Percentiles rank a stretch among this genome's conserved stretches.
Conservation (phyloP, 2,113 vertebrate genomes). For the Lepisosteus osseus region DNA sequence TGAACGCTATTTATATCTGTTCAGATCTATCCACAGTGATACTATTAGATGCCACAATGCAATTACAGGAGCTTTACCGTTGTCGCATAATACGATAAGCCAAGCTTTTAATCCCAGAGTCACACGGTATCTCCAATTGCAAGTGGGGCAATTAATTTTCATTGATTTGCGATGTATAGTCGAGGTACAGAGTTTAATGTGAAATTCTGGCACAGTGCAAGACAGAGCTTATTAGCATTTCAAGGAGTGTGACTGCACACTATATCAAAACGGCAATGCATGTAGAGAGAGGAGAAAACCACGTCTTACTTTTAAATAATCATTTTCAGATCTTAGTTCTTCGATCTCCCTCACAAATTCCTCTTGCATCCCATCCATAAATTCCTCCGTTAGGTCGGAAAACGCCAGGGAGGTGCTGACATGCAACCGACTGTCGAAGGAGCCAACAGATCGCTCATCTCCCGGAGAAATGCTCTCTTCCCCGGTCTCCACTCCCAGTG, state of each 20-base stretch:
- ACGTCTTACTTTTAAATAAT: slow-evolving; percentile 90
- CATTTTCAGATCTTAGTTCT: slow-evolving; percentile 93
- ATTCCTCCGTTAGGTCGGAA: slow-evolving; percentile 94
- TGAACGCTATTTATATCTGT: too few species aligned
- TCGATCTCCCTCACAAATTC: slow-evolving; percentile 88
- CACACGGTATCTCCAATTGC: too few species aligned
- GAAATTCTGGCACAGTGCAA: too few species aligned
- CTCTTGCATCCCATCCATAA: slow-evolving; percentile 82
- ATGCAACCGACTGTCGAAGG: slow-evolving; percentile 82
- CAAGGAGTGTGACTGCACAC: too few species aligned
- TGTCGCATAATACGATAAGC: not conserved
- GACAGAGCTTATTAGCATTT: too few species aligned
- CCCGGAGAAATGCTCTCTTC: slow-evolving; percentile 67
- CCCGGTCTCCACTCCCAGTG: slow-evolving; percentile 46
- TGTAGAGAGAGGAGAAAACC: not conserved
- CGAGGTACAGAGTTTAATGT: too few species aligned
- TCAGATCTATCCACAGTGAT: slow-evolving; percentile 20
- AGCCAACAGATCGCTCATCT: slow-evolving; percentile 77
- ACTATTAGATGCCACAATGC: slow-evolving; percentile 23
- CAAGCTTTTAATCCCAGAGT: slow-evolving; percentile 6
- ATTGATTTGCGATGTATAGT: too few species aligned
- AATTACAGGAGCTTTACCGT: slow-evolving; percentile 13
- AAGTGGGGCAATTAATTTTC: too few species aligned
- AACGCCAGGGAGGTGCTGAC: slow-evolving; percentile 90
- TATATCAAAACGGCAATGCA: too few species aligned